Conservation (phyloP, 2,113 vertebrate genomes). For the Heterotilapia buettikoferi region DNA sequence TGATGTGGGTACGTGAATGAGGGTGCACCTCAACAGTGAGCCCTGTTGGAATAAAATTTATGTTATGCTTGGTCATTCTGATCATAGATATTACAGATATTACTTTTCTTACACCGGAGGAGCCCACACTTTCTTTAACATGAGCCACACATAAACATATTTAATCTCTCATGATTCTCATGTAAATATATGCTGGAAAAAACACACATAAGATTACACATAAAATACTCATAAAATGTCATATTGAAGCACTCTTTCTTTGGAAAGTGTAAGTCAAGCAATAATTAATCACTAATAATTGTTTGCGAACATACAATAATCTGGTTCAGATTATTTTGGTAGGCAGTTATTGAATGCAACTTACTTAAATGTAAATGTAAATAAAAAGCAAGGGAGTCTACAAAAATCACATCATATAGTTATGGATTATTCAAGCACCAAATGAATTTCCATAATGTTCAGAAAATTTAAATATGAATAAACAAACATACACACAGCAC, state of each 20-base stretch:
- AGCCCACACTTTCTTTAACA: slow-evolving; percentile 70
- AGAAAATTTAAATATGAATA: neutral
- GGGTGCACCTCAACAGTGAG: neutral
- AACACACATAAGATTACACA: neutral
- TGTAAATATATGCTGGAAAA: neutral
- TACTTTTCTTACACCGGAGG: slow-evolving; percentile 75
- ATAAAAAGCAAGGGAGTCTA: neutral
- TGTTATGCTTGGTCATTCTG: slow-evolving; percentile 73
- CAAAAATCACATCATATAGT: neutral
- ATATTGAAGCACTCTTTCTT: neutral
- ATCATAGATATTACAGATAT: slow-evolving; percentile 73
- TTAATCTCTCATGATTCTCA: neutral
- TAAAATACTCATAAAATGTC: neutral
- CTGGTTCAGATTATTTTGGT: neutral
- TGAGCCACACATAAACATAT: neutral
- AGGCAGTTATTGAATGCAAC: neutral
- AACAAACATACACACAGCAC: neutral
- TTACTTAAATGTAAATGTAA: neutral
- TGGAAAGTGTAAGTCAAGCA: neutral
- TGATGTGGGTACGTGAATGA: neutral
- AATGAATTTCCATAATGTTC: neutral
- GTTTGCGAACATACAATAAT: neutral
- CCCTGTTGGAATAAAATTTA: slow-evolving; percentile 56
- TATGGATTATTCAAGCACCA: neutral
- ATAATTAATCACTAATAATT: neutral